Evolutionary conservation across 2,888 invertebrate species (phyloP).

Genomic region (Troglohyphantes excavatus): DNA sequence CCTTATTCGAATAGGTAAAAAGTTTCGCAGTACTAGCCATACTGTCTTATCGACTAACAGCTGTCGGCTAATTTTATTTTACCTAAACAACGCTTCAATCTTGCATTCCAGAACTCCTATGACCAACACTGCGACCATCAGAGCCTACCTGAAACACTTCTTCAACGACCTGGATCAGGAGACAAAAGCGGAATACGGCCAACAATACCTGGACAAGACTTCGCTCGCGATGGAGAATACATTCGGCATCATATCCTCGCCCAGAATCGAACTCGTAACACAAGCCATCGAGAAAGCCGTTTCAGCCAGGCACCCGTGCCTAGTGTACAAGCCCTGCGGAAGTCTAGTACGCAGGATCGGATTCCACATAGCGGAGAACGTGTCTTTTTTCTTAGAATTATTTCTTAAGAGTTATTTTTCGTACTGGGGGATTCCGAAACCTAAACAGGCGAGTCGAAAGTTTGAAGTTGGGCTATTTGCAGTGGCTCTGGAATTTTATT

Average conservation of each 20-base stretch:
- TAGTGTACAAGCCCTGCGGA: constrained; percentile 4
- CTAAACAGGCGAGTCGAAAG: background rate
- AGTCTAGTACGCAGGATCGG: background rate
- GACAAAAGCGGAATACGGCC: background rate
- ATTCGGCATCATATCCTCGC: background rate
- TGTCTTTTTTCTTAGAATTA: background rate
- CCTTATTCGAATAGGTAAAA: too few species aligned
- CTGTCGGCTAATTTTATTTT: too few species aligned
- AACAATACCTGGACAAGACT: background rate
- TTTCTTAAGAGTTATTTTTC: background rate
- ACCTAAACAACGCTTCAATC: too few species aligned
- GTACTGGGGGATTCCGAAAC: background rate
- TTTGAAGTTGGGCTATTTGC: too few species aligned
- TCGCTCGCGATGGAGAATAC: background rate
- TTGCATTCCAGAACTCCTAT: constrained; percentile 19
- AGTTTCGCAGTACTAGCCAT: too few species aligned
- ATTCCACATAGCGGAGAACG: background rate
- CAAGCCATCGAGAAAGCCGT: constrained; percentile 10
- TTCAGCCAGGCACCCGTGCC: background rate
- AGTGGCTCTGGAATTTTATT: too few species aligned
- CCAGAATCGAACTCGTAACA: background rate
- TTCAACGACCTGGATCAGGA: background rate
- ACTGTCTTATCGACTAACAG: too few species aligned
- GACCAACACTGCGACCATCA: constrained; percentile 3
- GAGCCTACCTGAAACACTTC: background rate